phyloP scores from a whole-genome alignment of 2,113 vertebrate species.

The Dasyornis broadbenti region DNA sequence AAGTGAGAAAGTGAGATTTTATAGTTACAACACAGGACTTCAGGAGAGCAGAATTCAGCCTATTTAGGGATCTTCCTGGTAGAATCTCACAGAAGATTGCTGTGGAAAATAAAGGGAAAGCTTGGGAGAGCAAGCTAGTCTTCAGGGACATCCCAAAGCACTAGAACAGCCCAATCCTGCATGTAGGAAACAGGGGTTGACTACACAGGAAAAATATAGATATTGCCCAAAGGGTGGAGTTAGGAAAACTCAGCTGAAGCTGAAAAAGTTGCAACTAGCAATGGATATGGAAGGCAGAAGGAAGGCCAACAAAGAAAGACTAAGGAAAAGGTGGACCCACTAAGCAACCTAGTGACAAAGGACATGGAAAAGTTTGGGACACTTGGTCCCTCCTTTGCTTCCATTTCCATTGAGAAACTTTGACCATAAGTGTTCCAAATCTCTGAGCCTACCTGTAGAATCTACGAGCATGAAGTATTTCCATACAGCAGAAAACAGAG shows the following conservation, averaged over 20 bases:
- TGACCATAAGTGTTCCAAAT: not conserved
- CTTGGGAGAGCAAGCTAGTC: not conserved
- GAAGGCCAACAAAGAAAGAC: not conserved
- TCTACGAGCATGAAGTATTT: not conserved
- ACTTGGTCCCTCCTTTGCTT: not conserved
- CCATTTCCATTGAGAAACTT: not conserved
- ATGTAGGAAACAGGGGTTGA: not conserved
- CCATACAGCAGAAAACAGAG: not conserved
- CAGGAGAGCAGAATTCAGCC: not conserved
- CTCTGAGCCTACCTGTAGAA: not conserved
- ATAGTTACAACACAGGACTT: not conserved
- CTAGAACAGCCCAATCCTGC: not conserved
- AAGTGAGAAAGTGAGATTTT: not conserved
- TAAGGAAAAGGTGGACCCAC: not conserved
- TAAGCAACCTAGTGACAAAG: not conserved
- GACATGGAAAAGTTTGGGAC: not conserved
- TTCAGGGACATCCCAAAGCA: not conserved
- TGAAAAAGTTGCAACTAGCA: not conserved
- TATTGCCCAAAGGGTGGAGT: not conserved
- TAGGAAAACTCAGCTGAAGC: not conserved
- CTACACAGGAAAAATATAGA: not conserved
- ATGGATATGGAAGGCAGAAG: not conserved
- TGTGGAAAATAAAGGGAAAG: not conserved
- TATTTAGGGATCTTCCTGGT: not conserved
- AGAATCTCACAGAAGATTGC: not conserved